Evolutionary conservation across 2,113 vertebrate genomes (phyloP).

Genomic region (Takifugu flavidus): DNA sequence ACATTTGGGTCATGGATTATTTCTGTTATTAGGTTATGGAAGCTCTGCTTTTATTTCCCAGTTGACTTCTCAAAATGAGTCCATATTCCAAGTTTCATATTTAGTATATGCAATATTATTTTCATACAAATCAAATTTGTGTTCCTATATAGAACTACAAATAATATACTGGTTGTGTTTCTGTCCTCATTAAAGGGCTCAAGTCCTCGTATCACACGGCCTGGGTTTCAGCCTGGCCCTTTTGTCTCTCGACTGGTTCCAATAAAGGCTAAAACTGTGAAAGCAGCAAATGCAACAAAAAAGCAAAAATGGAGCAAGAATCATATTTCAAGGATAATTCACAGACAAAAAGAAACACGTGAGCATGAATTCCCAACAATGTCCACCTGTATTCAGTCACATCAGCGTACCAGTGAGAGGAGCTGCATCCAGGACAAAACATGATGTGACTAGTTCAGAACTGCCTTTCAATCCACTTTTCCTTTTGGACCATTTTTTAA

Average conservation of each 20-base stretch:
- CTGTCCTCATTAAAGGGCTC: no score
- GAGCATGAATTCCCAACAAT: constrained; percentile 19
- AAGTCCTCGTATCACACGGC: no score
- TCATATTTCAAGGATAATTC: background rate
- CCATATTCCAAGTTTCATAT: constrained; percentile 32
- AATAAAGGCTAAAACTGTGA: background rate
- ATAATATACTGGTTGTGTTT: background rate
- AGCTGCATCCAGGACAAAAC: constrained; percentile 11
- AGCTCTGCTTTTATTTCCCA: constrained; percentile 63
- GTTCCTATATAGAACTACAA: constrained; percentile 35
- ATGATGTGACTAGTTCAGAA: constrained; percentile 41
- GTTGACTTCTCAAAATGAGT: constrained; percentile 57
- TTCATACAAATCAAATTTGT: constrained; percentile 36
- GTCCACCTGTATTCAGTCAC: constrained; percentile 16
- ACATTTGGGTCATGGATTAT: constrained; percentile 43
- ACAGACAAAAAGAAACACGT: background rate
- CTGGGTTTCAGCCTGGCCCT: no score
- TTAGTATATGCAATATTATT: constrained; percentile 28
- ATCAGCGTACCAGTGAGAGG: constrained; percentile 38
- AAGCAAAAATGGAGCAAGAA: background rate
- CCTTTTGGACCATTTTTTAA: constrained; percentile 68
- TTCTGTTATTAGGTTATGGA: constrained; percentile 47
- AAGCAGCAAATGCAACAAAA: background rate
- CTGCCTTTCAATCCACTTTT: constrained; percentile 52
- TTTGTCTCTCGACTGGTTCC: no score